phyloP scores from a whole-genome alignment of 2,113 vertebrate species.

The Leptobrachium leishanense region DNA sequence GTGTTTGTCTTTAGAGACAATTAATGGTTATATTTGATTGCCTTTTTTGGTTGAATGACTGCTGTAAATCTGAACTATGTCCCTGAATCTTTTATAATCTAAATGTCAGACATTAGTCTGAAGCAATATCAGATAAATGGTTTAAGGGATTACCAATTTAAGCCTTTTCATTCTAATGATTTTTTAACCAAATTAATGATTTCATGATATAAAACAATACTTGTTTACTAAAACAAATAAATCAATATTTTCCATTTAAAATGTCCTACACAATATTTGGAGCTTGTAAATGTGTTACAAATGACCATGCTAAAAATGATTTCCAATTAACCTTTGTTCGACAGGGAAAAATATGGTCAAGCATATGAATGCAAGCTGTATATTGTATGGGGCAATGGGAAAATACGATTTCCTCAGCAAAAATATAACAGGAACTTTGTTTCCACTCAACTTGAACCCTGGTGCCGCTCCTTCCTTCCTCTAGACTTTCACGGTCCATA shows the following conservation, averaged over 20 bases:
- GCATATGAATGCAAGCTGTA: too few relatives aligned
- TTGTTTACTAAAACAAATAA: neutral
- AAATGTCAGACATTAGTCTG: constrained; percentile 37
- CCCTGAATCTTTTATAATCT: constrained; percentile 15
- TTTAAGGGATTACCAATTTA: constrained; percentile 21
- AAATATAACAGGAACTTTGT: too few relatives aligned
- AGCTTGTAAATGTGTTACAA: too few relatives aligned
- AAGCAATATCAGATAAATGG: constrained; percentile 28
- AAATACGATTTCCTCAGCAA: too few relatives aligned
- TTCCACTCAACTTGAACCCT: too few relatives aligned
- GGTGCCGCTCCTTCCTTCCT: too few relatives aligned
- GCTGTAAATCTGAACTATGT: neutral
- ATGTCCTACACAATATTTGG: neutral
- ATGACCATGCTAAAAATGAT: too few relatives aligned
- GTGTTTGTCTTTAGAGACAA: neutral
- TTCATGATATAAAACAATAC: neutral
- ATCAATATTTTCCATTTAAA: neutral
- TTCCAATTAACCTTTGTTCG: too few relatives aligned
- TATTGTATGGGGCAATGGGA: too few relatives aligned
- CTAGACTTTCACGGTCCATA: too few relatives aligned
- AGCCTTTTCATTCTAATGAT: constrained; percentile 23
- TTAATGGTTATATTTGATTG: neutral
- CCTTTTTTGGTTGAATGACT: neutral
- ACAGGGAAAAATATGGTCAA: too few relatives aligned
- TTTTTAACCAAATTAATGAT: constrained; percentile 12